Conservation (phyloP, 2,888 invertebrate genomes). For the Octodonta nipae region DNA sequence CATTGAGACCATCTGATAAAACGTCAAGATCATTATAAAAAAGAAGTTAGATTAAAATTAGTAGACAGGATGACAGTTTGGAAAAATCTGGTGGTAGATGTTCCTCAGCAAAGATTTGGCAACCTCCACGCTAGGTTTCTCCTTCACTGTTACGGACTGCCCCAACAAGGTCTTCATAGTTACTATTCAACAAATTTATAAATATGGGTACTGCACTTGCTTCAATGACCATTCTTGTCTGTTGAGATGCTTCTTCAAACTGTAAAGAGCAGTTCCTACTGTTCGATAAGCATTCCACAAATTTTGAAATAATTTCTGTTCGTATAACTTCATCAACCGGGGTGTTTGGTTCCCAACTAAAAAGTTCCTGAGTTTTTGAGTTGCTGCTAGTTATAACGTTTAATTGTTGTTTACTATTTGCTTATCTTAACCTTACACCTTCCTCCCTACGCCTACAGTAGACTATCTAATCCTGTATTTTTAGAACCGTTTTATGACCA, state of each 20-base stretch:
- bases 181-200: conserved; percentile 64
- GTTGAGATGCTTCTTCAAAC: conserved; percentile 80
- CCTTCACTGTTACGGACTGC: conserved; percentile 94
- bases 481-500: conserved; percentile 82
- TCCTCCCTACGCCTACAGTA: conserved; percentile 87
- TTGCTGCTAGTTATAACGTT: conserved; percentile 73
- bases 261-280: conserved; percentile 73
- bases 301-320: conserved; percentile 85
- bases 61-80: conserved; percentile 68
- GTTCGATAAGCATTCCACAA: conserved; percentile 80
- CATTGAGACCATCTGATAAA: conserved; percentile 85
- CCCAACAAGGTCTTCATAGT: conserved; percentile 89
- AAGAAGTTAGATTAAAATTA: conserved; percentile 73
- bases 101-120: conserved; percentile 93
- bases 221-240: conserved; percentile 88
- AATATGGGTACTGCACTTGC: conserved; percentile 88
- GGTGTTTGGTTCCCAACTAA: conserved; percentile 90
- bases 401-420: conserved; percentile 87
- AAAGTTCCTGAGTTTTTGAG: conserved; percentile 82
- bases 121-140: conserved; percentile 98
- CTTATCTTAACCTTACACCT: conserved; percentile 88
- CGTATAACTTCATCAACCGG: conserved; percentile 93
- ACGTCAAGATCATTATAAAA: conserved; percentile 83
- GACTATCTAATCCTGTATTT: conserved; percentile 82
- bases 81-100: conserved; percentile 87